Evolutionary conservation across 1,140 invertebrate species (phyloP).

Genomic region (Drosophila nikananu): DNA sequence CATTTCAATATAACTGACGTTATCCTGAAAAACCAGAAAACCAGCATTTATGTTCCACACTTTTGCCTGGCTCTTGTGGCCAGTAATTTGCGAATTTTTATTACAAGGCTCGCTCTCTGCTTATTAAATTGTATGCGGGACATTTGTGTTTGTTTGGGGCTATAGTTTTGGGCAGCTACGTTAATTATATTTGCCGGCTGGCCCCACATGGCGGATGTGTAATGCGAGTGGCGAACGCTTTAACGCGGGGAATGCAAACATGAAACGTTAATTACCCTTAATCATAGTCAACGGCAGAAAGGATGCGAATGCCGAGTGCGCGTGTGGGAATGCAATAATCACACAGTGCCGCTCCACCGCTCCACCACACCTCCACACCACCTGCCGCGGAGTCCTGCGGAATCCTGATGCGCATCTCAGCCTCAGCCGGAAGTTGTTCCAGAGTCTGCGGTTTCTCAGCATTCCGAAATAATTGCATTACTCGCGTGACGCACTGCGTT

Average conservation of each 20-base stretch:
- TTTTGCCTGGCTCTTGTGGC: not conserved
- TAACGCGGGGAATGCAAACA: conserved; percentile 39
- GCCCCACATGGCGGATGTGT: conserved; percentile 14
- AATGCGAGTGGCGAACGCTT: conserved; percentile 33
- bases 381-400: not conserved
- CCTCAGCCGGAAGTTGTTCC: not conserved
- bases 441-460: not conserved
- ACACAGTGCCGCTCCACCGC: not conserved
- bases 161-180: not conserved
- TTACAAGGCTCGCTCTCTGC: not conserved
- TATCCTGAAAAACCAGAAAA: not conserved
- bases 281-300: conserved; percentile 48
- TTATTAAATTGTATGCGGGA: conserved; percentile 19
- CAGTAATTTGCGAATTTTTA: conserved; percentile 11
- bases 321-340: conserved; percentile 25
- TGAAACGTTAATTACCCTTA: conserved; percentile 53
- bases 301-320: not conserved
- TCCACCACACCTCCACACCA: too few species aligned
- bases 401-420: not conserved
- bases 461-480: conserved; percentile 5
- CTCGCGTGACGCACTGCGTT: not conserved
- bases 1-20: conserved; percentile 10
- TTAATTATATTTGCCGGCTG: conserved; percentile 3
- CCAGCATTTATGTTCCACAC: conserved; percentile 8
- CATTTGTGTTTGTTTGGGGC: not conserved